Evolutionary conservation across 2,888 invertebrate species (phyloP), one percentile per base, ranked within the genome.

Genomic region (Pseudeuparius sepicola): DNA sequence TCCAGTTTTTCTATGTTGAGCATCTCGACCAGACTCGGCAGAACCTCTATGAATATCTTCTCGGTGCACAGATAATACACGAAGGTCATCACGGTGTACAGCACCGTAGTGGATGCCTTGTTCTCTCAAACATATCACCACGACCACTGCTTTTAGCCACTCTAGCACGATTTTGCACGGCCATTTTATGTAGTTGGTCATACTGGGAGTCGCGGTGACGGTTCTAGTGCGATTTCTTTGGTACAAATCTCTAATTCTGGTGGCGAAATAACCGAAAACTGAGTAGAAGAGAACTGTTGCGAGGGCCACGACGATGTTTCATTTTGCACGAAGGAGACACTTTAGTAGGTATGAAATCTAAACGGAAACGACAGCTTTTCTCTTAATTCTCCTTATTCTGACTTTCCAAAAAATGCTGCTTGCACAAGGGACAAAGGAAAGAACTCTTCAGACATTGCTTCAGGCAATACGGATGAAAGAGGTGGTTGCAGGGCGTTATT

Each of bases 381-480:
- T n/a, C n/a, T n/a, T n/a, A n/a, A n/a, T n/a, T n/a, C n/a, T n/a
- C n/a, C n/a, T n/a, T n/a, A n/a, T n/a, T n/a, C n/a, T n/a, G n/a
- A n/a, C n/a, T 14, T 25, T 49, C 45, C 30, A 51, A 29, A 39
- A 60, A 59, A 47, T 52, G 48, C 37, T 51, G 65, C 49, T 84
- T 80, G 59, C 85, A 85, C 51, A 84, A 70, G 0, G 84, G 84
- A 53, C 85, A 84, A 44, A 72, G 66, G 47, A 77, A 73, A 5
- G 76, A 75, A 3, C 66, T 66, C 45, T 77, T 77, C 11, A 84
- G 65, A 54, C 83, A 83, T 42, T 72, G 70, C 39, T 82, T 66
- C 13, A 85, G 62, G 51, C 85, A 85, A 50, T 77, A 74, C 0
- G 79, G 78, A 59, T 85, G 85, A 61, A 84, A 85, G 52, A 78